Conservation (phyloP, 2,113 vertebrate genomes). For the Mormoops blainvillei region DNA sequence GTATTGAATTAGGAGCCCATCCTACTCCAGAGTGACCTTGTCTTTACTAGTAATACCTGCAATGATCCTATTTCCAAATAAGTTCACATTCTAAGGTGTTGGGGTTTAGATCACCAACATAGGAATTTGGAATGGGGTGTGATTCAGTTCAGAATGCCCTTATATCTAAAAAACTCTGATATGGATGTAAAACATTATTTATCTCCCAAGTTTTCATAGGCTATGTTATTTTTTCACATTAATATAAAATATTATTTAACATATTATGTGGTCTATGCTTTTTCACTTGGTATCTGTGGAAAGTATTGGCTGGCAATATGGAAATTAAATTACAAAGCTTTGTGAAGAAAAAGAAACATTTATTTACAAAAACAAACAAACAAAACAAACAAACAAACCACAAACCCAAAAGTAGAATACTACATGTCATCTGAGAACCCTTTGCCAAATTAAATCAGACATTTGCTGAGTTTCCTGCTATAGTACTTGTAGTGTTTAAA, state of each 20-base stretch:
- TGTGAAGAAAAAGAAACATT: not conserved
- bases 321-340: not conserved
- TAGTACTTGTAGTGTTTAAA: not conserved
- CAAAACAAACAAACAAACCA: not conserved
- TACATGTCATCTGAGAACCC: not conserved
- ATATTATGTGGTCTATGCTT: not conserved
- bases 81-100: not conserved
- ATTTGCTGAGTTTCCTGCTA: slow-evolving; percentile 24
- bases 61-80: not conserved
- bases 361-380: not conserved
- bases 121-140: not conserved
- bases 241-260: not conserved
- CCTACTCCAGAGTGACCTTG: not conserved
- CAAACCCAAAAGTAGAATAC: not conserved
- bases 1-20: not conserved
- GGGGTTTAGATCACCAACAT: not conserved
- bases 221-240: not conserved
- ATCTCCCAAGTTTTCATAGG: not conserved
- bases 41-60: not conserved
- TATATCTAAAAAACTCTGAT: not conserved
- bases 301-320: not conserved
- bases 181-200: not conserved
- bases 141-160: not conserved
- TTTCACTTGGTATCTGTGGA: not conserved
- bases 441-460: not conserved